phyloP scores from a whole-genome alignment of 1,140 invertebrate species.

The Sesamia nonagrioides region DNA sequence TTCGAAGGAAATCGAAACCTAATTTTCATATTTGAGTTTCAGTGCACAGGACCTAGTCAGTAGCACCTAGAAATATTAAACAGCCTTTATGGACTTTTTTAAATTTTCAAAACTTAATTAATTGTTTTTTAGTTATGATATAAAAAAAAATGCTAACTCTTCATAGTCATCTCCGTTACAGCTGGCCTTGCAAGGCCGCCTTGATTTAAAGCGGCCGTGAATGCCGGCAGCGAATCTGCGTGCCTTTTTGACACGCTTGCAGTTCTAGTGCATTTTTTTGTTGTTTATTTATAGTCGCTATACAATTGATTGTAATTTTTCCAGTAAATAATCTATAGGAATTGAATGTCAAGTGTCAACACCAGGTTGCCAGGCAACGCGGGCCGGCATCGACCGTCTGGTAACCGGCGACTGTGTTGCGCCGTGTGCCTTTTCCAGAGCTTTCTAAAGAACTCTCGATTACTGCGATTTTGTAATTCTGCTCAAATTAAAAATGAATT shows the following conservation, averaged over 20 bases:
- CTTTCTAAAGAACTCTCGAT: constrained; percentile 58
- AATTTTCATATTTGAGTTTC: too few species aligned
- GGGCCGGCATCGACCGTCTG: constrained; percentile 55
- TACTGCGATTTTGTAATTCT: background rate
- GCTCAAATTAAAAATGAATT: background rate
- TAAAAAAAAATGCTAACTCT: background rate
- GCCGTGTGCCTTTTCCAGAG: constrained; percentile 61
- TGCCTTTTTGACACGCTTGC: constrained; percentile 18
- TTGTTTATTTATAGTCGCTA: background rate
- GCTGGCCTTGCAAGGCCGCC: constrained; percentile 66
- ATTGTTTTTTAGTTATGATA: background rate
- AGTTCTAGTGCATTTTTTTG: constrained; percentile 7
- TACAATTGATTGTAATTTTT: background rate
- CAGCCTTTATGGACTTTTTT: background rate
- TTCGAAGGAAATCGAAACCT: too few species aligned
- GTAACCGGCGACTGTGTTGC: constrained; percentile 24
- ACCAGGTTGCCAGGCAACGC: constrained; percentile 69
- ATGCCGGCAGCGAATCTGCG: constrained; percentile 6
- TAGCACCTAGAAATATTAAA: too few species aligned
- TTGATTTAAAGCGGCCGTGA: constrained; percentile 39
- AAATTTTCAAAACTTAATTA: background rate
- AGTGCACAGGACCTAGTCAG: too few species aligned
- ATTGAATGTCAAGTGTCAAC: background rate
- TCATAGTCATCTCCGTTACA: background rate
- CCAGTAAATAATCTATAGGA: background rate